Conservation (phyloP, 2,888 invertebrate species). For the Pseudococcus jackbeardsleyi region DNA sequence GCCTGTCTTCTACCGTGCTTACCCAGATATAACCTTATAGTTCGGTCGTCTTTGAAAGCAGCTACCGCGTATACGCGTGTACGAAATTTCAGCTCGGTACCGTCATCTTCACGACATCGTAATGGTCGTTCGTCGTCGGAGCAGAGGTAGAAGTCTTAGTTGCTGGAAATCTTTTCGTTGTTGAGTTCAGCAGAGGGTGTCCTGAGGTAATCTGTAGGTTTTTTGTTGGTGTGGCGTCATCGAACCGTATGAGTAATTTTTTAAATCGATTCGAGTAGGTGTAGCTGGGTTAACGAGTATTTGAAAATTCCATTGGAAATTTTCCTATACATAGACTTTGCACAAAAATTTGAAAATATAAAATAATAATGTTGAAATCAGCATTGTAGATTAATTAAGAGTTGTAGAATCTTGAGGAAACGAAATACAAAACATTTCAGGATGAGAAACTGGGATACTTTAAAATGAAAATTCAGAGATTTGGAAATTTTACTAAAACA, state of each 20-base stretch:
- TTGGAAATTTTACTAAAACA: no score
- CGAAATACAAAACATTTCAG: no score
- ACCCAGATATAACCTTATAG: constrained; percentile 9
- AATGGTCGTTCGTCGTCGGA: background rate
- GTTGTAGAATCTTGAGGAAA: no score
- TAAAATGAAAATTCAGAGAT: no score
- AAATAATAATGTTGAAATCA: no score
- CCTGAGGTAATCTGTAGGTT: background rate
- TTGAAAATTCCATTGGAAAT: background rate
- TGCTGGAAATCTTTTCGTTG: background rate
- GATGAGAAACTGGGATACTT: no score
- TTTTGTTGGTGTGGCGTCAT: background rate
- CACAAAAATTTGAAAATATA: no score
- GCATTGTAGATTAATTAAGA: no score
- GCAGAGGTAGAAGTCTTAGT: no score
- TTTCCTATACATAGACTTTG: no score
- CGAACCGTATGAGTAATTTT: background rate
- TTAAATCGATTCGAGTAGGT: background rate
- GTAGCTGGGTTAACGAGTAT: no score
- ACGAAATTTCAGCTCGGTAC: background rate
- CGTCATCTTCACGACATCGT: background rate
- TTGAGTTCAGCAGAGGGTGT: background rate
- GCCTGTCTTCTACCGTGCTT: constrained; percentile 56
- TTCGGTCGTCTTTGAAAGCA: background rate
- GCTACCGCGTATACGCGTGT: background rate